Evolutionary conservation across 2,113 vertebrate genomes (phyloP), one percentile per base, ranked within the genome.

Genomic region (Cercocebus atys): DNA sequence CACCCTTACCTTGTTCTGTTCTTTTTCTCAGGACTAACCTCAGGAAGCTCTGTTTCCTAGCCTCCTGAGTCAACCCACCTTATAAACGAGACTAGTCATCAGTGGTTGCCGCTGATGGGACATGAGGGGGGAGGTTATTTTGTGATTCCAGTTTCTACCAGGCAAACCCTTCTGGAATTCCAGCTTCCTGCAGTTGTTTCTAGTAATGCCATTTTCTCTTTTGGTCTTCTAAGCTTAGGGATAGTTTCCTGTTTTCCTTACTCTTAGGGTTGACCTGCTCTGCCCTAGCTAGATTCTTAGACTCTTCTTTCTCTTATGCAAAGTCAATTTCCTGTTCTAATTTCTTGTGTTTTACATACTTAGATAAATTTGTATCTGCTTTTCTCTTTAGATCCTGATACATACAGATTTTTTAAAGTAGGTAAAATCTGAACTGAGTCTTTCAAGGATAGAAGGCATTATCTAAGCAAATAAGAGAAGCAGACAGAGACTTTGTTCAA

Each of bases 341-440:
- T 85, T 76, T 97, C 70, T 47, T 66, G 80, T 84, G 23, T 73
- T 95, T 73, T 90, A 55, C 59, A 50, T 80, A 85, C 47, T 90
- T 85, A 83, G 12, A 75, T 16, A 57, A 61, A 5, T 75, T 96
- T 80, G 22, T 83, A 82, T 78, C 61, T 79, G 5, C 52, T 94
- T 83, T 92, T 38, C 23, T 78, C 52, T 96, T 92, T 80, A 45
- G 11, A 82, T 59, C 35, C 18, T 55, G 45, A 75, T 55, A 73
- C 12, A 89, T 55, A 83, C 17, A 95, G 30, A 16, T 64, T 50
- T 80, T 57, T 43, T 76, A 70, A 86, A 81, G 50, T 32, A 95
- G 72, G 32, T 35, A 85, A 87, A 94, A 43, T 75, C 38, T 59
- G 10, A 94, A 52, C 20, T 35, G 35, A 92, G 17, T 75, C 27